Evolutionary conservation across 1,140 invertebrate species (phyloP).

Genomic region (Chironomus tepperi): DNA sequence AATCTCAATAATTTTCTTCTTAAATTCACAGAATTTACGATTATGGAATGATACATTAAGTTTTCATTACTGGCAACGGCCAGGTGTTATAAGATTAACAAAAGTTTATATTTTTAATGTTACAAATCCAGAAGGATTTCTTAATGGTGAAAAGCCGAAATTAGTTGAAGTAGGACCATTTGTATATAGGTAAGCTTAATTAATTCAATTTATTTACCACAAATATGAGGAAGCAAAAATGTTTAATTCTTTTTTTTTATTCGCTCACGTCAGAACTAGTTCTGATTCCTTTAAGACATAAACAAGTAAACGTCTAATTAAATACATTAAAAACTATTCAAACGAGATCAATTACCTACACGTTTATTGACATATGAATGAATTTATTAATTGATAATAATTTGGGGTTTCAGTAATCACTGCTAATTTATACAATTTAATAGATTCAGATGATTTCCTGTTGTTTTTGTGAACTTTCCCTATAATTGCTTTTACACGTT

Average conservation of each 20-base stretch:
- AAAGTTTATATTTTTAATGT: constrained; percentile 87
- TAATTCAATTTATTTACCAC: not conserved
- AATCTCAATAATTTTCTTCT: constrained; percentile 26
- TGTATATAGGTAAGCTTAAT: constrained; percentile 64
- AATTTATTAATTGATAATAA: not conserved
- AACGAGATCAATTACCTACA: not conserved
- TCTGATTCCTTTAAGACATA: no score
- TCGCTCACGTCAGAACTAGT: no score
- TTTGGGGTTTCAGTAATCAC: not conserved
- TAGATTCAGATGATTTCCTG: no score
- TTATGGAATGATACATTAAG: constrained; percentile 74
- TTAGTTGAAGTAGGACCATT: constrained; percentile 75
- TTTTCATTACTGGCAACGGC: constrained; percentile 87
- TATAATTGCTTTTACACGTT: no score
- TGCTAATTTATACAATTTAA: not conserved
- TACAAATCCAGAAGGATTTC: constrained; percentile 73
- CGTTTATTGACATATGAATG: not conserved
- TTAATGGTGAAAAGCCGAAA: constrained; percentile 70
- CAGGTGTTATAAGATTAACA: constrained; percentile 77
- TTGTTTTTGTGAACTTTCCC: no score
- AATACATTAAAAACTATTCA: no score
- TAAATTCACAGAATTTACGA: constrained; percentile 62
- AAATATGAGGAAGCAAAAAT: no score
- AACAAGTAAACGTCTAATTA: no score
- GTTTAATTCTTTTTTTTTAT: no score